Percentiles rank a stretch among this genome's conserved stretches.
Conservation (phyloP, 2,888 invertebrate species). For the Busseola fusca region DNA sequence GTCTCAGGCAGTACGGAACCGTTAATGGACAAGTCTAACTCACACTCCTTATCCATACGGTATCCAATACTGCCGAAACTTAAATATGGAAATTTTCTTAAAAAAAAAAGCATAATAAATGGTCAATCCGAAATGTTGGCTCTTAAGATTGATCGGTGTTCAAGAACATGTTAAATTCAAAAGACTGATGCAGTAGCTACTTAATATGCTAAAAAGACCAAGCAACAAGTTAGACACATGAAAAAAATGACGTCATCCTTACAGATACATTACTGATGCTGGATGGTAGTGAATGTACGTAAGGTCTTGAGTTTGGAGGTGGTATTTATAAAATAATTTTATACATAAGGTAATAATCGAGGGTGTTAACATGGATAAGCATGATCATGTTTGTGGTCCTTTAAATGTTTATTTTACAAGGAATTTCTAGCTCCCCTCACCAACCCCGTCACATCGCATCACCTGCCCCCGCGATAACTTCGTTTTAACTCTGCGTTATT, state of each 20-base stretch:
- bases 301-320: slow-evolving; percentile 5
- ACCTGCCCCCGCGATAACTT: too few relatives aligned
- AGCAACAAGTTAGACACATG: slow-evolving; percentile 53
- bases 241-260: slow-evolving; percentile 35
- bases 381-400: not conserved
- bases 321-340: not conserved
- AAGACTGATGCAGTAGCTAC: slow-evolving; percentile 70
- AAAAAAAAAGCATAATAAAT: slow-evolving; percentile 53
- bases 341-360: not conserved
- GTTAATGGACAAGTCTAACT: not conserved
- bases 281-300: slow-evolving; percentile 5
- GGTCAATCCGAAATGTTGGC: slow-evolving; percentile 64
- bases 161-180: slow-evolving; percentile 77
- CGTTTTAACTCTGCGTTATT: too few relatives aligned
- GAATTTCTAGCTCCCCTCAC: not conserved
- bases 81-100: slow-evolving; percentile 71
- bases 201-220: slow-evolving; percentile 59
- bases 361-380: not conserved
- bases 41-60: slow-evolving; percentile 64
- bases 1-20: not conserved
- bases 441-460: too few relatives aligned
- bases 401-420: not conserved
- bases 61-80: slow-evolving; percentile 70
- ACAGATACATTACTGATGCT: slow-evolving; percentile 18
- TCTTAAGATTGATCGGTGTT: slow-evolving; percentile 74